These are phyloP conservation scores for Epicauta chinensis DNA, from an alignment of 1,140 invertebrate species.

Conservation along the genomic window DNA sequence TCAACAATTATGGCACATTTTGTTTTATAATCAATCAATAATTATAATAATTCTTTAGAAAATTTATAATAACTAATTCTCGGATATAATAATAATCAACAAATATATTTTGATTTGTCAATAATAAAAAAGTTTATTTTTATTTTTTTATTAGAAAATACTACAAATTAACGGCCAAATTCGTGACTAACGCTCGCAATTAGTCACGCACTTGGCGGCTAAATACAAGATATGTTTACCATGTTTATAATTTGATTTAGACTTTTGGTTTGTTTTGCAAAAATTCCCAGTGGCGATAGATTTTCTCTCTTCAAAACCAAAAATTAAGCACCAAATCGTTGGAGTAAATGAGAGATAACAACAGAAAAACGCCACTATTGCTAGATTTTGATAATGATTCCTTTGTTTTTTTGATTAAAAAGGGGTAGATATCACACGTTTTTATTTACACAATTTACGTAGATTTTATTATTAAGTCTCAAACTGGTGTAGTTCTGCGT, in stretches of 20 bases:
- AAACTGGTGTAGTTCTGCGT: constrained; percentile 44
- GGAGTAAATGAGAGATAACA: too few species aligned
- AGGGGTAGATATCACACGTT: constrained; percentile 11
- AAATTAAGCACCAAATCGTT: too few species aligned
- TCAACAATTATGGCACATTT: constrained; percentile 17
- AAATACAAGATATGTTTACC: too few species aligned
- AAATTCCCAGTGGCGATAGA: too few species aligned
- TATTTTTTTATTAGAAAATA: not conserved
- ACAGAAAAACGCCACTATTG: not conserved
- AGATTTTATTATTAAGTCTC: constrained; percentile 17
- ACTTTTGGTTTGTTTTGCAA: too few species aligned
- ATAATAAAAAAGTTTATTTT: constrained; percentile 8
- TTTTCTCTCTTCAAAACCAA: too few species aligned
- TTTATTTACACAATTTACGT: constrained; percentile 5
- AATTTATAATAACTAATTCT: constrained; percentile 12
- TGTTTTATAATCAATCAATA: constrained; percentile 4
- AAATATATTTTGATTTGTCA: constrained; percentile 7
- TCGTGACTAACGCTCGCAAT: too few species aligned
- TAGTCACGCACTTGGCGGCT: too few species aligned
- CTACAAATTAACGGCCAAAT: not conserved
- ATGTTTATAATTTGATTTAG: too few species aligned
- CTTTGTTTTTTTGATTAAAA: constrained; percentile 6
- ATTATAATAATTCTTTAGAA: constrained; percentile 10
- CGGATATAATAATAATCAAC: constrained; percentile 11
- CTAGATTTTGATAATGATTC: constrained; percentile 3